Evolutionary conservation across 2,113 vertebrate species (phyloP).

Genomic region (Bubo blakistoni): DNA sequence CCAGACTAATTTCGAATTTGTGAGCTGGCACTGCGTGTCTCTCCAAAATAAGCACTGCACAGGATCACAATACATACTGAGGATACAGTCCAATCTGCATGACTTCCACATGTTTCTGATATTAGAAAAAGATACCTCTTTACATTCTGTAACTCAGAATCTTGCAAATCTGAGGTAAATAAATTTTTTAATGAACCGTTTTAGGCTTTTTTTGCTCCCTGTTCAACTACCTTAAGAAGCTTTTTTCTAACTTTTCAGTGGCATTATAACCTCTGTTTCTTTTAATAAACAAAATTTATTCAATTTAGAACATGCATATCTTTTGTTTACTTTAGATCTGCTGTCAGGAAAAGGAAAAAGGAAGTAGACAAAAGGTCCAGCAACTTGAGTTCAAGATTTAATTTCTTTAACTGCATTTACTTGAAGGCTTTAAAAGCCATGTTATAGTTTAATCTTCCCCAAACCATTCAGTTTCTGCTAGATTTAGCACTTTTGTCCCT

Average conservation of each 20-base stretch:
- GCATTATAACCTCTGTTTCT: not conserved
- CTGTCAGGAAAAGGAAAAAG: not conserved
- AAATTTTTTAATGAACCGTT: not conserved
- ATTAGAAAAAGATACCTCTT: not conserved
- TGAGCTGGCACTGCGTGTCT: not conserved
- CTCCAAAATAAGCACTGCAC: not conserved
- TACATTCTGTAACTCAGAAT: not conserved
- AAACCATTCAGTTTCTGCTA: conserved; percentile 42
- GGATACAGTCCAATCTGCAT: not conserved
- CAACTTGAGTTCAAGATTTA: not conserved
- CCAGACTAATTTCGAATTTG: not conserved
- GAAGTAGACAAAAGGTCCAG: conserved; percentile 1
- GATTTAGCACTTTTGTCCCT: conserved; percentile 70
- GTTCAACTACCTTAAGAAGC: not conserved
- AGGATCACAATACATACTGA: not conserved
- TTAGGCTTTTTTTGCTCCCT: not conserved
- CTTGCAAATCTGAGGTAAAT: not conserved
- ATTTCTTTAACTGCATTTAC: conserved; percentile 51
- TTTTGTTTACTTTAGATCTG: not conserved
- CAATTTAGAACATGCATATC: not conserved
- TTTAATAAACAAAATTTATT: not conserved
- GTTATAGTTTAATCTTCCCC: conserved; percentile 48
- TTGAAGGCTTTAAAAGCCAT: conserved; percentile 31
- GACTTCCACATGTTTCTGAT: not conserved
- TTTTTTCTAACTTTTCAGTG: not conserved